Base-by-base conservation (phyloP, 1,140 invertebrate species). In the Berghia stephanieae region DNA sequence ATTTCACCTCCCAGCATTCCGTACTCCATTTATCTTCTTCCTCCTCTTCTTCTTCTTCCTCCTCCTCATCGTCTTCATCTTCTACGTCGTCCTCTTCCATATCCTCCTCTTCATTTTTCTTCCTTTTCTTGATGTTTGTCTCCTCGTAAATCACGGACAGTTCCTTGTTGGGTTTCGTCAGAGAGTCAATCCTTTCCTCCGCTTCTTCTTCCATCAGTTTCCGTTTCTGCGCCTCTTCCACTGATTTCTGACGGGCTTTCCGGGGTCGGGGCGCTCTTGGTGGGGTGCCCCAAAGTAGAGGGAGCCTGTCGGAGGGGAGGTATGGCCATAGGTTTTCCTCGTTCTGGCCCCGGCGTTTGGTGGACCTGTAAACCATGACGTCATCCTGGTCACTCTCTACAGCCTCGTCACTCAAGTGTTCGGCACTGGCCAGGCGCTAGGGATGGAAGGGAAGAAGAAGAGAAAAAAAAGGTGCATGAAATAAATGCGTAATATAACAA, bases 1-100 rank as follows among this genome's bases (percentile, higher is more conserved):
- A 75, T 27, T 75, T 75, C 52, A 75, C 72, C n/a, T 75, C 72
- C 72, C 72, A 75, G 40, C 72, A 75, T 2, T 75, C 72, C 8
- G 72, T 63, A 2, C 38, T 38, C 8, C 52, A 42, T 57, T 57
- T 63, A 34, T 75, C 63, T 16, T 75, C 72, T 3, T 75, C 72
- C 27, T 75, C 72, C 13, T 13, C 70, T 55, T 73, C 70, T 24
- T 73, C 70, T 5, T 75, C 72, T 16, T 63, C 57, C 4, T 75
- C 72, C 10, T 42, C 72, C 6, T 75, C 72, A n/a, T 75, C 72
- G 0, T 75, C 72, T 10, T 75, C 72, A 2, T 75, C 72, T 5
- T 75, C 72, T 31, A 46, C 57, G 3, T 75, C 52, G 34, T 70
- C 68, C 3, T 70, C 68, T 24, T 70, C 68, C 5, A 44, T 24